Evolutionary conservation across 2,888 invertebrate genomes (phyloP).

Genomic region (Nymphalis c-album): DNA sequence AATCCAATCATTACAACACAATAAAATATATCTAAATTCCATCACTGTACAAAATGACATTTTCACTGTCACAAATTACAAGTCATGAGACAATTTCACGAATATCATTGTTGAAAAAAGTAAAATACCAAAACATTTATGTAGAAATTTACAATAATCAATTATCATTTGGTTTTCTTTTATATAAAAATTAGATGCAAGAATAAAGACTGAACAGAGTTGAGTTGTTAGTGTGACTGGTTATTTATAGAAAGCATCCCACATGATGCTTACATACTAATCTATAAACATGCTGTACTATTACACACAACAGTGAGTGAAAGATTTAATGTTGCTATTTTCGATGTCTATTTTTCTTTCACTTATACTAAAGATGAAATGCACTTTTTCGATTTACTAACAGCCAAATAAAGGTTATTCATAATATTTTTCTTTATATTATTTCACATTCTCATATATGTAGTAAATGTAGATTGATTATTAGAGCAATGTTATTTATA

Average conservation of each 20-base stretch:
- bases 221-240: slow-evolving; percentile 53
- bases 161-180: slow-evolving; percentile 20
- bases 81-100: slow-evolving; percentile 33
- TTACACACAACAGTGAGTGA: slow-evolving; percentile 29
- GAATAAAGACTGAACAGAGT: slow-evolving; percentile 40
- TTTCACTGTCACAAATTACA: slow-evolving; percentile 48
- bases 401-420: too few relatives aligned
- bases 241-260: slow-evolving; percentile 73
- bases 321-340: slow-evolving; percentile 31
- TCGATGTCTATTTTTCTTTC: slow-evolving; percentile 16
- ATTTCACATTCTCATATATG: neutral
- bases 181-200: slow-evolving; percentile 28
- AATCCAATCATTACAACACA: slow-evolving; percentile 61
- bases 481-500: too few relatives aligned
- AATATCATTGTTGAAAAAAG: slow-evolving; percentile 28
- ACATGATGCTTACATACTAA: slow-evolving; percentile 60
- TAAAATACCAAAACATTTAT: slow-evolving; percentile 13
- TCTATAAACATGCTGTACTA: slow-evolving; percentile 38
- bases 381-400: slow-evolving; percentile 1
- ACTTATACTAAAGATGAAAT: slow-evolving; percentile 12
- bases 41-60: slow-evolving; percentile 45
- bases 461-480: too few relatives aligned
- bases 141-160: slow-evolving; percentile 18
- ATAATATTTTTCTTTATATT: neutral
- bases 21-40: slow-evolving; percentile 40